phyloP scores from a whole-genome alignment of 2,797 vertebrate species.

The Holocentrus rufus region DNA sequence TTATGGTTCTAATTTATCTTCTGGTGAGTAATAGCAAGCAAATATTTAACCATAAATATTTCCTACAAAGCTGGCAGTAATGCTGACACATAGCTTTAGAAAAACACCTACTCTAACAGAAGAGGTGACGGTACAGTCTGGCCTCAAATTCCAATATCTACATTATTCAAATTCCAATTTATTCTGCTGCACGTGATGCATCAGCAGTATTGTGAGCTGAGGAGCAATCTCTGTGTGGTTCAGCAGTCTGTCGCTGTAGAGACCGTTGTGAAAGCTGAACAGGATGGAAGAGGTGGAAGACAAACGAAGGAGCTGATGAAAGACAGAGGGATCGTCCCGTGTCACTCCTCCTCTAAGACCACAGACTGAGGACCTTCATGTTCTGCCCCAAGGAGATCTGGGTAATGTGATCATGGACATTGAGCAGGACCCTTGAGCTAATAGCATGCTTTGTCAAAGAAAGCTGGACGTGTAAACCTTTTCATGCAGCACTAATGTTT shows the following conservation, averaged over 20 bases:
- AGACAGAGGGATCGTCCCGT: constrained; percentile 66
- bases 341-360: constrained; percentile 77
- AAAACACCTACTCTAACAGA: constrained; percentile 12
- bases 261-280: constrained; percentile 81
- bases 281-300: constrained; percentile 77
- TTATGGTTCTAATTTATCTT: constrained; percentile 30
- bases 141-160: constrained; percentile 28
- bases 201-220: constrained; percentile 27
- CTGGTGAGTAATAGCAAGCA: constrained; percentile 26
- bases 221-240: constrained; percentile 48
- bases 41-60: constrained; percentile 39
- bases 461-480: background rate
- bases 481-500: constrained; percentile 8
- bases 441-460: constrained; percentile 12
- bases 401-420: constrained; percentile 53
- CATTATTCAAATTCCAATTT: constrained; percentile 26
- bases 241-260: constrained; percentile 74
- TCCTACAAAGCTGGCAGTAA: constrained; percentile 28
- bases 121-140: background rate
- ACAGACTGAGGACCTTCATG: constrained; percentile 78
- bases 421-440: constrained; percentile 9
- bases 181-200: background rate
- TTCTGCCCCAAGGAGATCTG: constrained; percentile 79
- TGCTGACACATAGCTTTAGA: constrained; percentile 37
- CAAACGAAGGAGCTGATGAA: constrained; percentile 78